Evolutionary conservation across 2,113 vertebrate genomes (phyloP).

Genomic region (Prionailurus bengalensis): DNA sequence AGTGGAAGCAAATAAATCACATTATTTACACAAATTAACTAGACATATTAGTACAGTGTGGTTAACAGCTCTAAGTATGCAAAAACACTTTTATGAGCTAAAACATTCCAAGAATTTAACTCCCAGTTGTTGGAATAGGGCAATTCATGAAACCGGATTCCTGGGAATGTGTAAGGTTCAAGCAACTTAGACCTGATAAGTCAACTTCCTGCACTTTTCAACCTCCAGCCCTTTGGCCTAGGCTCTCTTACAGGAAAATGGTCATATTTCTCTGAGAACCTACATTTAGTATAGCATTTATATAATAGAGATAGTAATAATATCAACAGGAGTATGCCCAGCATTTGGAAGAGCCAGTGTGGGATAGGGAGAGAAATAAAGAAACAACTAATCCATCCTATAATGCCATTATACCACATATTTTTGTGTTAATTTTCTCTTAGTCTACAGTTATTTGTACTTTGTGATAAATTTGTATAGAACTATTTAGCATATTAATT

Average conservation of each 20-base stretch:
- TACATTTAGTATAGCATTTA: conserved; percentile 27
- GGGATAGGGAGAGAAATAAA: conserved; percentile 44
- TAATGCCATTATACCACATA: conserved; percentile 23
- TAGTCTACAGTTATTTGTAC: conserved; percentile 3
- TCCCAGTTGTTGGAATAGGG: neutral
- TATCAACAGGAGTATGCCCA: neutral
- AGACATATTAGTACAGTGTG: neutral
- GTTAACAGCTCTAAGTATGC: neutral
- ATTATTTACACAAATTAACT: neutral
- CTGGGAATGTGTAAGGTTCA: neutral
- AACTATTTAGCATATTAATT: conserved; percentile 32
- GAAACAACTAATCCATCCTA: conserved; percentile 3
- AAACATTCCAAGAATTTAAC: neutral
- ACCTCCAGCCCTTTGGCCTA: neutral
- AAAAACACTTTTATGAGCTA: neutral
- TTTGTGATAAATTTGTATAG: conserved; percentile 28
- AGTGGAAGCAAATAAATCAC: neutral
- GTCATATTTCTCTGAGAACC: conserved; percentile 11
- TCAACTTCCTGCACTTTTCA: conserved; percentile 6
- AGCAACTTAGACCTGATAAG: neutral
- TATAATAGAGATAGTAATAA: neutral
- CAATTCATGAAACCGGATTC: conserved; percentile 4
- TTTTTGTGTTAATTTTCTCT: conserved; percentile 24
- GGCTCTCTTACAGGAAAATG: conserved; percentile 1
- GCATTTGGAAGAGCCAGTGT: conserved; percentile 1